Conservation (phyloP, 2,888 invertebrate genomes). For the Drymonia ruficornis region DNA sequence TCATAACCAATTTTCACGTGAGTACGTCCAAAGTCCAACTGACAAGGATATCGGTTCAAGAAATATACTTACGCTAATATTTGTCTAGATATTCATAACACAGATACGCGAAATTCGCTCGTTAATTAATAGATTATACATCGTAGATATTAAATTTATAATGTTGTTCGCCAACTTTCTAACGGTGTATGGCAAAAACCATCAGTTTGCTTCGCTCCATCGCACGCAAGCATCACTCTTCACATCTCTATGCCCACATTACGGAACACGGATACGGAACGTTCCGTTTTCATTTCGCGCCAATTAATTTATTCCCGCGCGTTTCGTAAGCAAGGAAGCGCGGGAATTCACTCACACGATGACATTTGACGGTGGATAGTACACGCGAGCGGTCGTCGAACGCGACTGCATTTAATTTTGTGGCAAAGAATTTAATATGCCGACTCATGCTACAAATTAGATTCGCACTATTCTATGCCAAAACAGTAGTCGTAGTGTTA, state of each 20-base stretch:
- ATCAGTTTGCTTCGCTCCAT: conserved; percentile 22
- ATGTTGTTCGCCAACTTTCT: conserved; percentile 40
- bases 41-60: no score
- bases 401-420: conserved; percentile 23
- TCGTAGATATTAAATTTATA: not conserved
- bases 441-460: not conserved
- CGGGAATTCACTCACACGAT: conserved; percentile 35
- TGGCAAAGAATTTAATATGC: not conserved
- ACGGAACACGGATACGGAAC: conserved; percentile 56
- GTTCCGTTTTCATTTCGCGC: conserved; percentile 30
- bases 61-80: no score
- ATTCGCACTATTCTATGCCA: not conserved
- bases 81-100: no score
- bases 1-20: no score
- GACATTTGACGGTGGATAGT: conserved; percentile 48
- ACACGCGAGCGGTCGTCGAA: conserved; percentile 49
- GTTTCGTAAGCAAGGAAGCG: conserved; percentile 45
- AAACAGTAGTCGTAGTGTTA: not conserved
- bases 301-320: conserved; percentile 30
- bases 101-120: no score
- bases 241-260: conserved; percentile 31
- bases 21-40: no score
- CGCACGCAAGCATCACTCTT: conserved; percentile 24
- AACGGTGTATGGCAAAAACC: conserved; percentile 26
- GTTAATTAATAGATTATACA: no score